Evolutionary conservation across 2,797 vertebrate genomes (phyloP), one percentile per base, ranked within the genome.

Genomic region (Graptemys geographica): DNA sequence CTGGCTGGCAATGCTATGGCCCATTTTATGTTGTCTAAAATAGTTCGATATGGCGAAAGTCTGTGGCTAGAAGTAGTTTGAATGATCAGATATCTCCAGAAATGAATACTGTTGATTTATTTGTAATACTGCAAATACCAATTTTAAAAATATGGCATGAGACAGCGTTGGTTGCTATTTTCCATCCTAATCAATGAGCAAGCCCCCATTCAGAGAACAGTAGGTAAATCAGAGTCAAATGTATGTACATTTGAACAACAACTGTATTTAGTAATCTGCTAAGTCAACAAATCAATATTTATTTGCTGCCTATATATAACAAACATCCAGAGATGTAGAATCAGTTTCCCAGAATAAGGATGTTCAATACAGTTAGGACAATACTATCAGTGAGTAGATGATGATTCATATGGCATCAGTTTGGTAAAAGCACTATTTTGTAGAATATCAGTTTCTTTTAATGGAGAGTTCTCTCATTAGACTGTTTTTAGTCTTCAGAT

Each of bases 231-330:
- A 0, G 55, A 81, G 65, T 37, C 87, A 52, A 94, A 94, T 53
- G 49, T 55, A 84, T 2, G 9, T 1, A 2, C 0, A 2, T n/a
- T 62, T 86, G 84, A 92, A 86, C 23, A 74, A 6, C 23, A 79
- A 7, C 78, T 86, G 18, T 91, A 0, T 84, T 87, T 41, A 80
- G 72, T 49, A 84, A 56, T 16, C 27, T 81, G 4, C 82, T 94
- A 65, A 55, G 47, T 57, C 84, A 87, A 80, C 88, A 96, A 94
- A 92, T 83, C 85, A 88, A 31, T 89, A 80, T 82, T 95, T 94
- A 74, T 78, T 84, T 93, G 62, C 53, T 93, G 57, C 19, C 3
- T 89, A 84, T 80, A 41, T 78, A 69, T 81, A 82, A 52, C 53
- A 81, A 65, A 84, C 12, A 13, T 92, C 87, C 44, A 56, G 56